phyloP scores from a whole-genome alignment of 2,888 invertebrate genomes.

The Trachelus iudaicus region DNA sequence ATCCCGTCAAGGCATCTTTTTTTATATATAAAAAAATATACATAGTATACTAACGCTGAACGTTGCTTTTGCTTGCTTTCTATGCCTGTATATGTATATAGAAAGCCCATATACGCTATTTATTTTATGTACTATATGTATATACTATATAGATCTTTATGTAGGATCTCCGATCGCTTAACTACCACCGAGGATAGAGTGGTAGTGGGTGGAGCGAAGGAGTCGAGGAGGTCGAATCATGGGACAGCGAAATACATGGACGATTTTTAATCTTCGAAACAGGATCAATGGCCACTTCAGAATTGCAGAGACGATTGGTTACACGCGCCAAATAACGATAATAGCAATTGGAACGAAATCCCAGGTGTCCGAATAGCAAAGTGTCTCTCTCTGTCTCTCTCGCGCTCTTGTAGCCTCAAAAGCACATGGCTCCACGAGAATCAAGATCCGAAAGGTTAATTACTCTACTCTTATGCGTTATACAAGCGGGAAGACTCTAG shows the following conservation, averaged over 20 bases:
- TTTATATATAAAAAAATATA: no score
- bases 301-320: constrained; percentile 33
- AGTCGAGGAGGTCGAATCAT: constrained; percentile 16
- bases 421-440: not conserved
- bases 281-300: constrained; percentile 40
- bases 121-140: not conserved
- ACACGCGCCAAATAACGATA: constrained; percentile 38
- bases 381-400: constrained; percentile 1
- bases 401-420: not conserved
- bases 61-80: not conserved
- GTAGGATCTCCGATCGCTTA: constrained; percentile 13
- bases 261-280: constrained; percentile 41
- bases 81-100: not conserved
- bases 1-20: no score
- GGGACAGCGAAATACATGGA: constrained; percentile 21
- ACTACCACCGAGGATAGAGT: constrained; percentile 18
- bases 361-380: not conserved
- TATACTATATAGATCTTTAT: not conserved
- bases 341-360: constrained; percentile 24
- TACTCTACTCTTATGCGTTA: no score
- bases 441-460: no score
- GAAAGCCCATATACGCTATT: no score
- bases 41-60: not conserved
- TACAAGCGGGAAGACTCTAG: not conserved
- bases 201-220: constrained; percentile 14